phyloP scores from a whole-genome alignment of 2,113 vertebrate species.

The Entosphenus tridentatus region DNA sequence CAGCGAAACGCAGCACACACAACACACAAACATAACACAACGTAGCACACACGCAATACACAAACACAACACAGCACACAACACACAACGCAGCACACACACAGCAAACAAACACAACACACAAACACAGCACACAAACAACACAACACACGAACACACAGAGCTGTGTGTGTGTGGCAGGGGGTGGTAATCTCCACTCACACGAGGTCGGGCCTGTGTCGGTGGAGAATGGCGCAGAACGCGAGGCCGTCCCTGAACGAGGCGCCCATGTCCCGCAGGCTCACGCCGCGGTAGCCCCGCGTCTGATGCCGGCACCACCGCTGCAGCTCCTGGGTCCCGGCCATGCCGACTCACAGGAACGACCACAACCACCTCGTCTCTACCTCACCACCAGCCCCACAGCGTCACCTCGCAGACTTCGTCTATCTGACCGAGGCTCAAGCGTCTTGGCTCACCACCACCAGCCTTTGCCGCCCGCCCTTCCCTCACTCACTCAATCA shows the following conservation, averaged over 20 bases:
- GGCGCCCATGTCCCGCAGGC: conserved; percentile 73
- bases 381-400: too few relatives aligned
- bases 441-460: too few relatives aligned
- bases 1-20: too few relatives aligned
- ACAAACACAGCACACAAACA: neutral
- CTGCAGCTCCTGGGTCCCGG: conserved; percentile 44
- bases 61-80: neutral
- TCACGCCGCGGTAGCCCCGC: conserved; percentile 57
- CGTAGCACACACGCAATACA: too few relatives aligned
- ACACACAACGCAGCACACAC: neutral
- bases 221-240: conserved; percentile 84
- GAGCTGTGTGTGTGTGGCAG: neutral
- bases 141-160: neutral
- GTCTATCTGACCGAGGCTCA: too few relatives aligned
- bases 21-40: too few relatives aligned
- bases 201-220: conserved; percentile 72
- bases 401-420: too few relatives aligned
- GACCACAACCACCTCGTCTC: neutral
- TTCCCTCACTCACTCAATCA: too few relatives aligned
- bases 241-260: conserved; percentile 80
- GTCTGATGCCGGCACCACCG: conserved; percentile 67
- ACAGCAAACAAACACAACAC: too few relatives aligned
- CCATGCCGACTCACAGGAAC: conserved; percentile 24
- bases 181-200: conserved; percentile 24
- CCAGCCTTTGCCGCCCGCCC: too few relatives aligned